These are phyloP conservation scores for Cyrtonyx montezumae DNA, from an alignment of 2,113 vertebrate species.

Conservation along the genomic window DNA sequence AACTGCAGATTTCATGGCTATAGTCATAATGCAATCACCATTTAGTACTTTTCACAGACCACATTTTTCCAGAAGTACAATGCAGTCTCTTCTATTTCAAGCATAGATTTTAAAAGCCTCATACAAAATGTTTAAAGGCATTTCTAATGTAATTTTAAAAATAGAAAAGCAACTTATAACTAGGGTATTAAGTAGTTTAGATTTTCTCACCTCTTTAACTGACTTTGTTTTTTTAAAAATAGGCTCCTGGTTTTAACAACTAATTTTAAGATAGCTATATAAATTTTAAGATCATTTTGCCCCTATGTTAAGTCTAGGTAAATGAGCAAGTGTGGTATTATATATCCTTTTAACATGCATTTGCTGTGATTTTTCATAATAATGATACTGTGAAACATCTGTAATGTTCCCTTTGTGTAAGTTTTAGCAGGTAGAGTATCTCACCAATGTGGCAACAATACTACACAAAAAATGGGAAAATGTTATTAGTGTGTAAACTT, in stretches of 20 bases:
- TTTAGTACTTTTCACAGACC: neutral
- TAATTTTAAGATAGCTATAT: neutral
- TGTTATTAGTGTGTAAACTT: neutral
- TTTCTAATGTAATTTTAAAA: neutral
- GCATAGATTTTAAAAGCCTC: neutral
- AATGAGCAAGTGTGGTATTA: neutral
- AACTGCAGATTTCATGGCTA: neutral
- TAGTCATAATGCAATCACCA: neutral
- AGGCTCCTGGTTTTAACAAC: neutral
- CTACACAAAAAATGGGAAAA: neutral
- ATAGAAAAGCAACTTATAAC: neutral
- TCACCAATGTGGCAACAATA: neutral
- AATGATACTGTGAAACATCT: neutral
- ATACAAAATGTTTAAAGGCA: neutral
- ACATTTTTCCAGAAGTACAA: neutral
- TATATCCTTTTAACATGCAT: neutral
- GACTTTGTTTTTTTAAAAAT: neutral
- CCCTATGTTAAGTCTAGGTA: neutral
- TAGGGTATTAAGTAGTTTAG: neutral
- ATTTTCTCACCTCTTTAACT: neutral
- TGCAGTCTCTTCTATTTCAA: neutral
- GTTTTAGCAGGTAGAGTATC: neutral
- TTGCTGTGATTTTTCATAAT: conserved; percentile 14
- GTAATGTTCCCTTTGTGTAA: neutral
- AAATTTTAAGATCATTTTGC: neutral